Evolutionary conservation across 2,113 vertebrate species (phyloP), one percentile per base, ranked within the genome.

Genomic region (Ailurus styani): DNA sequence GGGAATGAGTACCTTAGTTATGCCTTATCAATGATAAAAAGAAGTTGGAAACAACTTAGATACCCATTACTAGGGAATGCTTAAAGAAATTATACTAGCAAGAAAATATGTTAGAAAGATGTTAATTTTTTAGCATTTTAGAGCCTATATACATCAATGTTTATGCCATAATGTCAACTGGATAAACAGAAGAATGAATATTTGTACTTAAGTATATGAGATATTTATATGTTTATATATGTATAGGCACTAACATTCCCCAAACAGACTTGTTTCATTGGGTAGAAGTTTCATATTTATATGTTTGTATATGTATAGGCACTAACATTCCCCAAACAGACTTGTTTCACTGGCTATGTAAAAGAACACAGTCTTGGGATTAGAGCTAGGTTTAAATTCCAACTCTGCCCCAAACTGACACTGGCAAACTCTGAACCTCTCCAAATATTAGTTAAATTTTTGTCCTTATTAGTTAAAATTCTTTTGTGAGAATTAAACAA

Each of bases 81-180:
- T 77, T 89, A 54, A 73, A 91, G 10, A 86, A 54, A 66, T 81
- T 95, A 52, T 57, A 23, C 17, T 52, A 77, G 20, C 29, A 79
- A 91, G 40, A 47, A 96, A 79, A 57, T 20, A 66, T 20, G 60
- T 64, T 42, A 68, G 13, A 52, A 85, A 60, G n/a, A 66, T 91
- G 25, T 81, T 60, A 93, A 72, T 40, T 60, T 83, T 89, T 91
- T 91, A 87, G 34, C 31, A 90, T 68, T 96, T 96, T 79, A 55
- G 27, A 96, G 1, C 27, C 15, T 72, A 37, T 13, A 73, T 42
- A 45, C 23, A 40, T 21, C 14, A 78, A 60, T 91, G 17, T 15
- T 96, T 87, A 82, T 89, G 29, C 31, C 37, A 87, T 83, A 78
- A 54, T 84, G 31, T 94, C 70, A 94, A 66, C 31, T 68, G 6